Base-by-base conservation (phyloP, 2,888 invertebrate species). In the Hirtodrosophila duncani region DNA sequence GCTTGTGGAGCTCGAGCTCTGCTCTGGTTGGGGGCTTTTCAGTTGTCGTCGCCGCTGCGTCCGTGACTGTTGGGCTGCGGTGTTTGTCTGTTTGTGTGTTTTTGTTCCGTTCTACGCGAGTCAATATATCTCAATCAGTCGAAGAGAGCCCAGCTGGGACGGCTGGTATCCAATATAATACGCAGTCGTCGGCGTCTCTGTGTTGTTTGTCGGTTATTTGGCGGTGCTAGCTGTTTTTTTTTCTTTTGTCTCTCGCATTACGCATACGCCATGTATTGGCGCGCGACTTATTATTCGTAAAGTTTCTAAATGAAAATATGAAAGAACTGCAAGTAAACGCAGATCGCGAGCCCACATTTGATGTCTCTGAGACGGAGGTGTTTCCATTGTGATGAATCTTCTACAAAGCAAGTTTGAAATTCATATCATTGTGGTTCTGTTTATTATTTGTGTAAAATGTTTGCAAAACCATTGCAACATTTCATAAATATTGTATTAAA, bases 401-500 rank as follows among this genome's bases (percentile, higher is more conserved):
- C 51, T 75, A 58, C 75, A 75, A 81, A 75, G 75, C 75, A 75
- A 75, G 75, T 75, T n/a, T n/a, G n/a, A n/a, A n/a, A n/a, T n/a
- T n/a, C n/a, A n/a, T n/a, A n/a, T n/a, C n/a, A n/a, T n/a, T n/a
- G n/a, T n/a, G n/a, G n/a, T 37, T 31, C 38, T 21, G 33, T 31
- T 38, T 33, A 23, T 29, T 38, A 50, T 18, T 17, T 36, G 31
- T 56, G 41, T 43, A n/a, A 24, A 5, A 20, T 20, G 16, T 27
- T 18, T 31, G 41, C 26, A 5, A 2, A 8, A 13, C 13, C 29
- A 10, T 8, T 2, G 9, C 24, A 10, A 24, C 31, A 56, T 42
- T 26, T 30, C 4, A 50, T 42, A 39, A 45, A 38, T 36, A 36
- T 59, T n/a, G n/a, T 48, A 48, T 36, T 34, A 33, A 60, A 48